These are phyloP conservation scores for Siniperca scherzeri DNA, from an alignment of 2,797 vertebrate species.

Conservation along the genomic window DNA sequence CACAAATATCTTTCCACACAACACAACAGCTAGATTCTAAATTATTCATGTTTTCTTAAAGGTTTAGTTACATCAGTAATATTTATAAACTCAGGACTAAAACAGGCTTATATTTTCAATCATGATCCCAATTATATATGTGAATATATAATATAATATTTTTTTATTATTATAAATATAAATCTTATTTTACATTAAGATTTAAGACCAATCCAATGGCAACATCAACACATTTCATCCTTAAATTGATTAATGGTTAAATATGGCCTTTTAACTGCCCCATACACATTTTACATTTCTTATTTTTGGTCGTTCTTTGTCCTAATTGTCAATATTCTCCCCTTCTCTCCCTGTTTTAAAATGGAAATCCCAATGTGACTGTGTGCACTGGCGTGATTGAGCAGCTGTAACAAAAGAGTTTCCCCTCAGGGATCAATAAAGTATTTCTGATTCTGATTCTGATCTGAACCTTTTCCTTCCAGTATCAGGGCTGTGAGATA, in stretches of 20 bases:
- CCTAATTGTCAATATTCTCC: not conserved
- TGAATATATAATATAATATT: not conserved
- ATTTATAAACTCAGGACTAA: not conserved
- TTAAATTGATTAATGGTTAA: not conserved
- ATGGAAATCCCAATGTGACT: constrained; percentile 12
- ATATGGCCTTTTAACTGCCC: too few relatives aligned
- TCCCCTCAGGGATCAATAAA: too few relatives aligned
- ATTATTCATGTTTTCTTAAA: not conserved
- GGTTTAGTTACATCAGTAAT: not conserved
- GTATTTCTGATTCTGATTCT: too few relatives aligned
- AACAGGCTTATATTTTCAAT: not conserved
- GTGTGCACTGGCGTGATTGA: too few relatives aligned
- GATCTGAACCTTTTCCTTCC: constrained; percentile 20
- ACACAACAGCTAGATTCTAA: not conserved
- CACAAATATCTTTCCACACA: not conserved
- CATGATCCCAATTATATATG: not conserved
- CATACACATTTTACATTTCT: not conserved
- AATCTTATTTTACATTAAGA: not conserved
- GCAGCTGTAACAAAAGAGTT: too few relatives aligned
- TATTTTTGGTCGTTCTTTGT: not conserved
- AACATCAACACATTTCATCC: not conserved
- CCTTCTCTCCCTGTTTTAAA: not conserved
- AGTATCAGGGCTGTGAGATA: constrained; percentile 49
- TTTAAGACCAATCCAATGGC: not conserved
- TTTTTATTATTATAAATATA: too few relatives aligned